Percentiles rank a stretch among this genome's conserved stretches.
Evolutionary conservation across 1,140 invertebrate genomes (phyloP).

Genomic region (Aphelenchoides fujianensis): DNA sequence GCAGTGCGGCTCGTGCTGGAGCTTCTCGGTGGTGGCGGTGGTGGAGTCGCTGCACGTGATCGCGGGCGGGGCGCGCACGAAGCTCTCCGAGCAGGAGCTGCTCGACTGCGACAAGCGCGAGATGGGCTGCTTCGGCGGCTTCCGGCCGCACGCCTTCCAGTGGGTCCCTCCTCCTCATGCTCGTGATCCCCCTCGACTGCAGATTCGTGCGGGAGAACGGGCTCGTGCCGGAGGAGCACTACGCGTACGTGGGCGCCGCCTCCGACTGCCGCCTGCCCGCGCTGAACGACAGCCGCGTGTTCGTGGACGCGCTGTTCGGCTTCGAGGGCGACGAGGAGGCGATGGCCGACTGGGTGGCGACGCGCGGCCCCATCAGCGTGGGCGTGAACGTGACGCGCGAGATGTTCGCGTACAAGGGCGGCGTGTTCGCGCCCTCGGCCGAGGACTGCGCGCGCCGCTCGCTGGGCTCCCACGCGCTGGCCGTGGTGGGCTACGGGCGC

Average conservation of each 20-base stretch:
- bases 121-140: slow-evolving; percentile 36
- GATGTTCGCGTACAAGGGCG: slow-evolving; percentile 35
- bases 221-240: slow-evolving; percentile 25
- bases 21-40: slow-evolving; percentile 30
- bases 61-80: slow-evolving; percentile 9
- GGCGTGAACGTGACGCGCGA: slow-evolving; percentile 42
- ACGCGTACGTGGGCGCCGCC: slow-evolving; percentile 23
- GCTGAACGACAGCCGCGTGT: slow-evolving; percentile 26
- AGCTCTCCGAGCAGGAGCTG: slow-evolving; percentile 42
- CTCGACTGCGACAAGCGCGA: slow-evolving; percentile 37
- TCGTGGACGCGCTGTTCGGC: slow-evolving; percentile 26
- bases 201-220: slow-evolving; percentile 41
- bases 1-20: slow-evolving; percentile 39
- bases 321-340: slow-evolving; percentile 26
- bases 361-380: slow-evolving; percentile 36
- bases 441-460: slow-evolving; percentile 35
- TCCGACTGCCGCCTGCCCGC: slow-evolving; percentile 10
- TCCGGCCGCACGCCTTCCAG: slow-evolving; percentile 34
- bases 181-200: not conserved
- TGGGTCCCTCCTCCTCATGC: not conserved
- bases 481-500: slow-evolving; percentile 38
- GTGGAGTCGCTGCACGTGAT: slow-evolving; percentile 36
- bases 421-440: slow-evolving; percentile 30
- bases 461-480: slow-evolving; percentile 38
- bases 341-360: slow-evolving; percentile 40